These are phyloP conservation scores for Pipistrellus nathusii DNA, from an alignment of 2,797 vertebrate species.

Conservation along the genomic window DNA sequence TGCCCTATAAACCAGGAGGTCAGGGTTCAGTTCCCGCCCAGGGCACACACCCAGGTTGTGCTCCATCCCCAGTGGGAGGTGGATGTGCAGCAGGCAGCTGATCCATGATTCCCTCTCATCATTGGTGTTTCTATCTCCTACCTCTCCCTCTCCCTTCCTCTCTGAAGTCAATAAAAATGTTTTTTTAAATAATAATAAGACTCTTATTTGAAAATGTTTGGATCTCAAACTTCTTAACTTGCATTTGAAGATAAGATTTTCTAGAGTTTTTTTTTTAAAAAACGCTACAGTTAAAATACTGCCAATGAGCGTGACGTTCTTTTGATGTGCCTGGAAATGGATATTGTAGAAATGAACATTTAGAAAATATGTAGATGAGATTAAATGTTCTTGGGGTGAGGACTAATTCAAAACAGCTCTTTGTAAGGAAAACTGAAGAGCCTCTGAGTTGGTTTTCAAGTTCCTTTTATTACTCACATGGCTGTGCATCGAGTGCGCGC, in stretches of 20 bases:
- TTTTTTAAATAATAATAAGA: background rate
- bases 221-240: background rate
- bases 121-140: too few species aligned
- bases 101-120: too few species aligned
- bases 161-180: too few species aligned
- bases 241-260: background rate
- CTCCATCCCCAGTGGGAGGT: too few species aligned
- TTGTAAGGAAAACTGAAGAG: conserved; percentile 81
- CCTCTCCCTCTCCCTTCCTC: too few species aligned
- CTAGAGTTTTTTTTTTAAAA: background rate
- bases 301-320: conserved; percentile 75
- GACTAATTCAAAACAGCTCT: conserved; percentile 76
- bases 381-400: conserved; percentile 77
- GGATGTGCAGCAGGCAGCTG: too few species aligned
- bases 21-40: too few species aligned
- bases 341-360: conserved; percentile 71
- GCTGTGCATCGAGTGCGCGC: conserved; percentile 80
- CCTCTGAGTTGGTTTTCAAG: conserved; percentile 80
- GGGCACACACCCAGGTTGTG: too few species aligned
- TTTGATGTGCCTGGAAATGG: conserved; percentile 77
- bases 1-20: too few species aligned
- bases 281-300: conserved; percentile 67
- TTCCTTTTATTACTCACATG: conserved; percentile 87
- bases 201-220: background rate
- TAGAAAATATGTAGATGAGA: conserved; percentile 78